These are phyloP conservation scores for Chaetops frenatus DNA, from an alignment of 2,113 vertebrate species.

Conservation along the genomic window DNA sequence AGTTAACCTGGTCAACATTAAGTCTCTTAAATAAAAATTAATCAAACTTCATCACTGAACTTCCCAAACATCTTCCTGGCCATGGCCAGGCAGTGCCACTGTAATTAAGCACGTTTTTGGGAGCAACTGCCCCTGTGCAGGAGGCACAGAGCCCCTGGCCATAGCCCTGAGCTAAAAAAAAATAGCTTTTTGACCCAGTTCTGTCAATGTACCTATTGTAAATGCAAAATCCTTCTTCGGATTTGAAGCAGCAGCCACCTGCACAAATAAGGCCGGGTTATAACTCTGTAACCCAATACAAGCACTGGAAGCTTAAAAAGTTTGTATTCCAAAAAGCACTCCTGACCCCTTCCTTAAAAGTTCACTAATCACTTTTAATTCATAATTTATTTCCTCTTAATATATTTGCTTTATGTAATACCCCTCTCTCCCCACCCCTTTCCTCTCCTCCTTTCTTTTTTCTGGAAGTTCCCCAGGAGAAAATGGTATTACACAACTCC, in stretches of 20 bases:
- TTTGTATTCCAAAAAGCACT: conserved; percentile 66
- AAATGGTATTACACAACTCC: conserved; percentile 53
- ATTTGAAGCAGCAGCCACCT: conserved; percentile 78
- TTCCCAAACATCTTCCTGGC: not conserved
- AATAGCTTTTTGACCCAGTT: conserved; percentile 41
- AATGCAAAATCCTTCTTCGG: conserved; percentile 62
- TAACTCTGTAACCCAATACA: conserved; percentile 73
- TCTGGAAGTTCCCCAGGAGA: conserved; percentile 54
- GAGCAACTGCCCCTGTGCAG: not conserved
- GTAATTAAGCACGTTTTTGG: not conserved
- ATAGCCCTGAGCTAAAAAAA: not conserved
- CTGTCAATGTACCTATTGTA: conserved; percentile 73
- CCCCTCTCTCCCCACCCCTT: not conserved
- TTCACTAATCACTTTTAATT: conserved; percentile 75
- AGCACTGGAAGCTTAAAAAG: conserved; percentile 66
- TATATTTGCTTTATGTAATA: conserved; percentile 56
- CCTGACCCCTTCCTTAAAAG: conserved; percentile 70
- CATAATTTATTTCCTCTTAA: conserved; percentile 69
- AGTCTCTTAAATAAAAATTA: not conserved
- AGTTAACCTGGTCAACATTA: not conserved
- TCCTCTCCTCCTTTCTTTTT: conserved; percentile 1
- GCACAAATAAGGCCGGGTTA: conserved; percentile 79
- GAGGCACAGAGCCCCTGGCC: not conserved
- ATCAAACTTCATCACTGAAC: not conserved
- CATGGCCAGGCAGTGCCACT: not conserved